Conservation (phyloP, 2,113 vertebrate species). For the Rhynchopsitta pachyrhyncha region DNA sequence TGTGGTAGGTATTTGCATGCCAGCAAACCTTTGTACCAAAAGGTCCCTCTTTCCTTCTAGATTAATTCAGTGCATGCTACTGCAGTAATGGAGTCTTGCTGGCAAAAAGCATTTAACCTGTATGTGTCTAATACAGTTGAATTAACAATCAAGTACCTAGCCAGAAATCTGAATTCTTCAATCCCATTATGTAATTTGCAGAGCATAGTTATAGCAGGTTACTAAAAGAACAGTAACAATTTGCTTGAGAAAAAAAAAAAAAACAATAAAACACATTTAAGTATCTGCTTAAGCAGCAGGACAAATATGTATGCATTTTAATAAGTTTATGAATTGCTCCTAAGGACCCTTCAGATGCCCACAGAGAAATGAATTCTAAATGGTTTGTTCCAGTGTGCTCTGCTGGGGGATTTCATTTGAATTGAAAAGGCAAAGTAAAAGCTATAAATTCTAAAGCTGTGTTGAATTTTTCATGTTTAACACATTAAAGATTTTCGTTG, state of each 20-base stretch:
- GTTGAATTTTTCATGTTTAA: background rate
- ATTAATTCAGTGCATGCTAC: background rate
- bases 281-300: background rate
- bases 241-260: background rate
- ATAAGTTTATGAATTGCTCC: conserved; percentile 30
- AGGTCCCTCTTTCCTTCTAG: background rate
- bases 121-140: background rate
- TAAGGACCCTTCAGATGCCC: conserved; percentile 1
- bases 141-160: background rate
- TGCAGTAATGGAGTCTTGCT: background rate
- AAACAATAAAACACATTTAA: background rate
- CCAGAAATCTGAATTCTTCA: background rate
- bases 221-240: conserved; percentile 11
- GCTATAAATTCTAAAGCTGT: conserved; percentile 18
- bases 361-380: conserved; percentile 32
- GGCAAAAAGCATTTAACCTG: background rate
- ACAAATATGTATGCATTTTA: background rate
- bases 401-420: conserved; percentile 16
- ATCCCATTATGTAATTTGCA: background rate
- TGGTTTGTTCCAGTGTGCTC: conserved; percentile 6
- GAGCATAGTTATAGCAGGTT: background rate
- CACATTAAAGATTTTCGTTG: background rate
- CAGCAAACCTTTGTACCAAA: background rate
- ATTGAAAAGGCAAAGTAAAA: conserved; percentile 12
- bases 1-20: background rate